phyloP scores from a whole-genome alignment of 2,888 invertebrate species.

The Macrosoma leucophasiata region DNA sequence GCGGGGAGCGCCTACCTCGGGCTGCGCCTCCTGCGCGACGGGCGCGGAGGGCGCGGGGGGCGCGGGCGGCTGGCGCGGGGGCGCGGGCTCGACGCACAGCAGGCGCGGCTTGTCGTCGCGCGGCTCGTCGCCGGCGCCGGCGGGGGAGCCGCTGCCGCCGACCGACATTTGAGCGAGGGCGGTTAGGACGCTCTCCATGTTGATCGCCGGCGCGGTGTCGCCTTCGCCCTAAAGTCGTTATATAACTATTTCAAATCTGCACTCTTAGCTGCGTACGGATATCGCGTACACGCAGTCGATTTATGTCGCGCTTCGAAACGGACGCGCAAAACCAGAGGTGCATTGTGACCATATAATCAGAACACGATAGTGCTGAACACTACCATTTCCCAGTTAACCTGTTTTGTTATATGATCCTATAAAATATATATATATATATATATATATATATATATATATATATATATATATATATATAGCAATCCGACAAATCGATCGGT shows the following conservation, averaged over 20 bases:
- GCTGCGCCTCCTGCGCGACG: slow-evolving; percentile 27
- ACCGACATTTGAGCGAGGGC: slow-evolving; percentile 56
- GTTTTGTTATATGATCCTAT: too few species aligned
- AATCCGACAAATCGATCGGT: too few species aligned
- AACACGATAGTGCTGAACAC: too few species aligned
- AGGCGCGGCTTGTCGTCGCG: slow-evolving; percentile 43
- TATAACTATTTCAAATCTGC: neutral
- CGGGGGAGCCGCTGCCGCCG: slow-evolving; percentile 44
- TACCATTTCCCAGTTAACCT: too few species aligned
- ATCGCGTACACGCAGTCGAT: too few species aligned
- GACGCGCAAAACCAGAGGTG: too few species aligned
- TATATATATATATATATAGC: too few species aligned
- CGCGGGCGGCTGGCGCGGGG: slow-evolving; percentile 41
- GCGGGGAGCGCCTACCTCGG: slow-evolving; percentile 29
- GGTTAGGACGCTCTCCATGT: slow-evolving; percentile 51
- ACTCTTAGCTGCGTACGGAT: too few species aligned
- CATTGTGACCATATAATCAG: too few species aligned
- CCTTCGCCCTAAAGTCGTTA: slow-evolving; percentile 53
- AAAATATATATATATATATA: too few species aligned
- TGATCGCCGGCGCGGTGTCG: slow-evolving; percentile 38
- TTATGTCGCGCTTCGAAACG: too few species aligned
- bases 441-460: too few species aligned
- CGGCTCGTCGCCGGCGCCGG: slow-evolving; percentile 21
- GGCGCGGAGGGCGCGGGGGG: slow-evolving; percentile 31
- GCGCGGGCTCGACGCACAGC: slow-evolving; percentile 44